A percentile compares a stretch with the other conserved stretches of the same genome.
Evolutionary conservation across 2,888 invertebrate species (phyloP).

Genomic region (Andrena hattorfiana): DNA sequence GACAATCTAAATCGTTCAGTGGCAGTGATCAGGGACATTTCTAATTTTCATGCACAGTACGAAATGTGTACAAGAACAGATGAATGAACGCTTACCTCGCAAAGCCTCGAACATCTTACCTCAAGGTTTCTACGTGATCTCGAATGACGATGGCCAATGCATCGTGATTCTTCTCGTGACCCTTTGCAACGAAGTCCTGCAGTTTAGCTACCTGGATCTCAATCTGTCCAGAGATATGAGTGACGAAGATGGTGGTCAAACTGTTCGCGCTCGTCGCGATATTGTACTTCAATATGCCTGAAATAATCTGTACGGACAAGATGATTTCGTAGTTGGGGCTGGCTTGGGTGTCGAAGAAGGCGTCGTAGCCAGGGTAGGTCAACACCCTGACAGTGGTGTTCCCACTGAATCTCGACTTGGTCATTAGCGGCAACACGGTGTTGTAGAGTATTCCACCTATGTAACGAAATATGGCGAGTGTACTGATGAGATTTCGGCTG

Average conservation of each 20-base stretch:
- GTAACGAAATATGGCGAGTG: slow-evolving; percentile 54
- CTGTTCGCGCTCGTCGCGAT: slow-evolving; percentile 52
- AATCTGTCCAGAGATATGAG: slow-evolving; percentile 64
- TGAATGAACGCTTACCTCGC: slow-evolving; percentile 35
- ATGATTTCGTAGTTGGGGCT: slow-evolving; percentile 65
- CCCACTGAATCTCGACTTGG: neutral
- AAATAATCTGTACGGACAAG: slow-evolving; percentile 40
- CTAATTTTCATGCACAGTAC: slow-evolving; percentile 77
- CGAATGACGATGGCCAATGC: slow-evolving; percentile 51
- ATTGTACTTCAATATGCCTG: slow-evolving; percentile 41
- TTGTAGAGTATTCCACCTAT: slow-evolving; percentile 41
- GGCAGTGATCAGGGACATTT: neutral
- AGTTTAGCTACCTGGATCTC: slow-evolving; percentile 47
- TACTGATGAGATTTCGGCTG: slow-evolving; percentile 57
- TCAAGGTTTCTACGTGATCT: slow-evolving; percentile 62
- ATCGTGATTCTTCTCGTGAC: neutral
- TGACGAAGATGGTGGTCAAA: slow-evolving; percentile 58
- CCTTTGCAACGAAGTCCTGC: neutral
- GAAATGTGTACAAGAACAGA: slow-evolving; percentile 65
- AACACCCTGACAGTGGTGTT: slow-evolving; percentile 60
- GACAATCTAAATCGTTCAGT: slow-evolving; percentile 31
- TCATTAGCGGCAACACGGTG: slow-evolving; percentile 20
- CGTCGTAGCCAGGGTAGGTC: slow-evolving; percentile 58
- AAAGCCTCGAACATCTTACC: slow-evolving; percentile 39
- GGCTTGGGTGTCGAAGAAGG: slow-evolving; percentile 46